phyloP scores from a whole-genome alignment of 1,140 invertebrate species.

The Bombus vancouverensis region DNA sequence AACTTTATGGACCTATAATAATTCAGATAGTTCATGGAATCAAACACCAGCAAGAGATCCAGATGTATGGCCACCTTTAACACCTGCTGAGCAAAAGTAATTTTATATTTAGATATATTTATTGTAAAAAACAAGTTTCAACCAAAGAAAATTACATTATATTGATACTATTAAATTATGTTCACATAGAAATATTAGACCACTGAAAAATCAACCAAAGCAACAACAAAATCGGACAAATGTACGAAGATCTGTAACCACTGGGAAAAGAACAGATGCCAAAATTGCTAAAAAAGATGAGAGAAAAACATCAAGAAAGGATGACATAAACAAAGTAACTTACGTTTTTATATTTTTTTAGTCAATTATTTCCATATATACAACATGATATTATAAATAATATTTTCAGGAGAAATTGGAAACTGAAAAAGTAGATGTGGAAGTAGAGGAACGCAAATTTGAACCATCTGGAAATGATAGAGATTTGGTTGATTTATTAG shows the following conservation, averaged over 20 bases:
- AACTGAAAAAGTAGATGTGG: constrained; percentile 87
- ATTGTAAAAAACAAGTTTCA: neutral
- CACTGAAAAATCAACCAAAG: constrained; percentile 80
- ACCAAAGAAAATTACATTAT: constrained; percentile 2
- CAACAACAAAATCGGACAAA: constrained; percentile 79
- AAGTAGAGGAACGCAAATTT: constrained; percentile 94
- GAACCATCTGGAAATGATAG: constrained; percentile 94
- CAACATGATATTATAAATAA: constrained; percentile 21
- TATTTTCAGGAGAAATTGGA: constrained; percentile 83
- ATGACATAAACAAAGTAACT: constrained; percentile 78
- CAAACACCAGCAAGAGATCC: constrained; percentile 90
- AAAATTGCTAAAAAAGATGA: constrained; percentile 84
- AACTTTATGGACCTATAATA: constrained; percentile 76
- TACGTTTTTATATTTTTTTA: neutral
- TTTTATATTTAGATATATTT: constrained; percentile 1
- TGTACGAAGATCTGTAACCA: constrained; percentile 77
- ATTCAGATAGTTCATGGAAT: constrained; percentile 85
- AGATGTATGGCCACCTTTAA: constrained; percentile 95
- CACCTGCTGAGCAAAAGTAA: constrained; percentile 88
- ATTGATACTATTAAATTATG: constrained; percentile 22
- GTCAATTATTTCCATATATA: neutral
- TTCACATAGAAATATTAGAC: constrained; percentile 72
- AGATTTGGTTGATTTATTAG: constrained; percentile 96
- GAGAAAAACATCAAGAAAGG: constrained; percentile 82
- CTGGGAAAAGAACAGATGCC: constrained; percentile 74